A percentile compares a stretch with the other conserved stretches of the same genome.
phyloP scores from a whole-genome alignment of 2,113 vertebrate genomes.

The Podarcis muralis region DNA sequence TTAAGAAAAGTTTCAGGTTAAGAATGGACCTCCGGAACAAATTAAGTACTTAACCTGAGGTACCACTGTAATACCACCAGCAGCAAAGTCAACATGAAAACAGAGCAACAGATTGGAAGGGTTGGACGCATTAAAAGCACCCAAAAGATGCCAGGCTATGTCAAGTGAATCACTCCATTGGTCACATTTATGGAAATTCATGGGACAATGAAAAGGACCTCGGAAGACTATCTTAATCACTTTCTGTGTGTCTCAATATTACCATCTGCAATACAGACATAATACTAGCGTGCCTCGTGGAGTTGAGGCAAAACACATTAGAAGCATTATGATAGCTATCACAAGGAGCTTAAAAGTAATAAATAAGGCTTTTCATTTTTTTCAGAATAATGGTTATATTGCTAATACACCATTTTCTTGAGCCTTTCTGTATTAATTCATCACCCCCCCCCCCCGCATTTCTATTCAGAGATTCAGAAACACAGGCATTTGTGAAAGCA shows the following conservation, averaged over 20 bases:
- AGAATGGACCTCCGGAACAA: no score
- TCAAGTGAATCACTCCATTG: neutral
- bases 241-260: neutral
- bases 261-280: neutral
- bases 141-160: no score
- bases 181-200: neutral
- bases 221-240: neutral
- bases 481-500: conserved; percentile 46
- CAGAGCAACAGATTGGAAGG: neutral
- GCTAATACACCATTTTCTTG: neutral
- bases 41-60: no score
- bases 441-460: neutral
- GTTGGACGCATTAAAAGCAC: neutral
- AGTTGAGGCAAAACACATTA: neutral
- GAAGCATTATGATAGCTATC: conserved; percentile 22
- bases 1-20: no score
- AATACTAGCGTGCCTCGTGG: neutral
- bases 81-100: neutral
- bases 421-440: neutral
- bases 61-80: no score
- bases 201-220: neutral
- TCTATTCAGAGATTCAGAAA: neutral
- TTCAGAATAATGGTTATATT: neutral
- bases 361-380: neutral
- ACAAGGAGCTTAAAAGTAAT: conserved; percentile 23